phyloP scores from a whole-genome alignment of 2,113 vertebrate species.

The Misgurnus anguillicaudatus region DNA sequence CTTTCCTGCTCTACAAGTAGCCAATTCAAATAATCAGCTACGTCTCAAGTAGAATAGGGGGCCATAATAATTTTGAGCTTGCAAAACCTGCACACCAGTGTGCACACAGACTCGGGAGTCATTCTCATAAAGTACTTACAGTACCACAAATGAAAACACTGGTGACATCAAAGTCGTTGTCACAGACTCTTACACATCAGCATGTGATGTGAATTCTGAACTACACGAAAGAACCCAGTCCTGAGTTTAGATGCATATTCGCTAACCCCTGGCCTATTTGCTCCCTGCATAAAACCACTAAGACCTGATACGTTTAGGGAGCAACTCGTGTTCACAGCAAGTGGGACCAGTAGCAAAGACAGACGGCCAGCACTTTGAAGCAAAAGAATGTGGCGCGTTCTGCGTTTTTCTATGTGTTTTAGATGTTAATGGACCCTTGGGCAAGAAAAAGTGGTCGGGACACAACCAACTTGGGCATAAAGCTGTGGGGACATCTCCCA shows the following conservation, averaged over 20 bases:
- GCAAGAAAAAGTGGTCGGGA: too few species aligned
- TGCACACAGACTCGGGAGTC: background rate
- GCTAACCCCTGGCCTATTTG: slow-evolving; percentile 36
- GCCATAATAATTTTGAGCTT: background rate
- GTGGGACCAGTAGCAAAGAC: too few species aligned
- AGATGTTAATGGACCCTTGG: too few species aligned
- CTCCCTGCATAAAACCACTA: slow-evolving; percentile 20
- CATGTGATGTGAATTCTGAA: slow-evolving; percentile 21
- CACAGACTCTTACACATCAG: too few species aligned
- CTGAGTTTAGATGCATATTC: slow-evolving; percentile 26
- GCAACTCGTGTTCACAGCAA: too few species aligned
- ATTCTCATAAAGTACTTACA: slow-evolving; percentile 18
- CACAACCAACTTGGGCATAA: too few species aligned
- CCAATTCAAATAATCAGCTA: slow-evolving; percentile 2
- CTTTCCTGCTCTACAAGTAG: background rate
- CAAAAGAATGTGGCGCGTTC: too few species aligned
- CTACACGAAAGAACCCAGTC: slow-evolving; percentile 15
- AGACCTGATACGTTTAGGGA: slow-evolving; percentile 9
- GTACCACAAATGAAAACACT: slow-evolving; percentile 12
- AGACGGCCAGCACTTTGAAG: too few species aligned
- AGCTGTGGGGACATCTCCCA: too few species aligned
- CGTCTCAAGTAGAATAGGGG: background rate
- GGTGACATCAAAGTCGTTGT: slow-evolving; percentile 23
- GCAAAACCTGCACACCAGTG: background rate
- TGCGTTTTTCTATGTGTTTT: too few species aligned